Percentiles rank a stretch among this genome's conserved stretches.
phyloP scores from a whole-genome alignment of 2,113 vertebrate species.

The Lutjanus erythropterus region DNA sequence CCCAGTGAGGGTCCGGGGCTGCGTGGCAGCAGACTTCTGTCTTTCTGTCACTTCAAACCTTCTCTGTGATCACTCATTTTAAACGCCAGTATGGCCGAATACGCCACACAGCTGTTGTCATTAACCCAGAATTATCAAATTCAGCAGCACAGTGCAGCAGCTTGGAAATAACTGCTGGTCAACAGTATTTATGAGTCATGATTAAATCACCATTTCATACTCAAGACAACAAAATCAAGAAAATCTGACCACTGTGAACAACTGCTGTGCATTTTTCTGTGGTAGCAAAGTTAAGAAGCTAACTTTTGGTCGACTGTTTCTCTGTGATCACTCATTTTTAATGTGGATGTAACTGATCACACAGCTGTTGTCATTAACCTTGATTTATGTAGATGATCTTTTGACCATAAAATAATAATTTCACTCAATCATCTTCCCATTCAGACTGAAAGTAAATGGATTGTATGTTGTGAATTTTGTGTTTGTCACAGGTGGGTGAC shows the following conservation, averaged over 20 bases:
- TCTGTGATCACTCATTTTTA: no score
- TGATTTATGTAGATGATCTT: no score
- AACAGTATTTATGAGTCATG: not conserved
- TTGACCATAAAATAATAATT: not conserved
- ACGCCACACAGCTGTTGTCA: not conserved
- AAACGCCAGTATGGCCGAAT: not conserved
- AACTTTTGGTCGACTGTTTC: not conserved
- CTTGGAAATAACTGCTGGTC: not conserved
- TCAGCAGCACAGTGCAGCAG: not conserved
- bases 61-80: not conserved
- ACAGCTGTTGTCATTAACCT: not conserved
- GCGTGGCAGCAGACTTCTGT: not conserved
- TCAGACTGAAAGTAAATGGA: not conserved
- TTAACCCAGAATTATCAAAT: not conserved
- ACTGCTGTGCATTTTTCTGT: not conserved
- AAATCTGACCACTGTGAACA: no score
- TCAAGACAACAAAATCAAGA: not conserved
- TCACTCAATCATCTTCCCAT: no score
- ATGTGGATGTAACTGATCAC: not conserved
- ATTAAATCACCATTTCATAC: not conserved
- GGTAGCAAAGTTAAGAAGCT: not conserved
- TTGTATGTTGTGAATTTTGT: not conserved
- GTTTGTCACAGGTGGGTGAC: conserved; percentile 89
- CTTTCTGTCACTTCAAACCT: not conserved
- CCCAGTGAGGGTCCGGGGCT: not conserved